These are phyloP conservation scores for Eutrigla gurnardus DNA, from an alignment of 2,797 vertebrate species.

Conservation along the genomic window DNA sequence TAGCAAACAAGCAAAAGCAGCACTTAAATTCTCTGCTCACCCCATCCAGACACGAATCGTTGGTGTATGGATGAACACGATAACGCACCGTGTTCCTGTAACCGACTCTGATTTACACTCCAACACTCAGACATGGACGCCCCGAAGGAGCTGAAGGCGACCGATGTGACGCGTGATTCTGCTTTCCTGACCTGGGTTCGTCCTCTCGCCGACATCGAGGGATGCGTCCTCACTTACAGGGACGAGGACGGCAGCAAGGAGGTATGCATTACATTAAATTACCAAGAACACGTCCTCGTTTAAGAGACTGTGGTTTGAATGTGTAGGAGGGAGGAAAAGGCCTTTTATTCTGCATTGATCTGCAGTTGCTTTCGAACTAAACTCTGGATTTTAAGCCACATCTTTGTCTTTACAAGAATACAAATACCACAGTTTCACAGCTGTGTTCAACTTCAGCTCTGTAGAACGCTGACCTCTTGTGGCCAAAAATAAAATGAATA, in stretches of 20 bases:
- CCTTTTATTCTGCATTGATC: neutral
- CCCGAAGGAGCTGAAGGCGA: slow-evolving; percentile 84
- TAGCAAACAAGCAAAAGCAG: neutral
- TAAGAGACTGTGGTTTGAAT: neutral
- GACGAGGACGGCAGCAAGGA: slow-evolving; percentile 77
- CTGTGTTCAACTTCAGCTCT: slow-evolving; percentile 29
- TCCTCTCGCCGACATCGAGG: slow-evolving; percentile 87
- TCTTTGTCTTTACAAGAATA: neutral
- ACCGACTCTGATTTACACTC: slow-evolving; percentile 36
- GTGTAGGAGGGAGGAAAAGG: neutral
- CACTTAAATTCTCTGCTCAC: neutral
- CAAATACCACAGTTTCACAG: neutral
- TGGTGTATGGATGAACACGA: neutral
- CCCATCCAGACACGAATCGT: neutral
- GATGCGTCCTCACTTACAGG: slow-evolving; percentile 87
- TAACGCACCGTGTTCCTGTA: neutral
- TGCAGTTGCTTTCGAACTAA: neutral
- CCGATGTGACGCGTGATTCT: slow-evolving; percentile 79
- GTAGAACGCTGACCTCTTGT: slow-evolving; percentile 77
- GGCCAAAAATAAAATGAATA: slow-evolving; percentile 45
- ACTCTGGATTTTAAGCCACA: neutral
- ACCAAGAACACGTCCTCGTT: neutral
- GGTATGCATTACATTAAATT: slow-evolving; percentile 56
- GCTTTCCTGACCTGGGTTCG: slow-evolving; percentile 86
- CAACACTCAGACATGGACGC: slow-evolving; percentile 87